Percentiles rank a stretch among this genome's conserved stretches.
Conservation (phyloP, 2,888 invertebrate genomes). For the Standfussiana lucernea region DNA sequence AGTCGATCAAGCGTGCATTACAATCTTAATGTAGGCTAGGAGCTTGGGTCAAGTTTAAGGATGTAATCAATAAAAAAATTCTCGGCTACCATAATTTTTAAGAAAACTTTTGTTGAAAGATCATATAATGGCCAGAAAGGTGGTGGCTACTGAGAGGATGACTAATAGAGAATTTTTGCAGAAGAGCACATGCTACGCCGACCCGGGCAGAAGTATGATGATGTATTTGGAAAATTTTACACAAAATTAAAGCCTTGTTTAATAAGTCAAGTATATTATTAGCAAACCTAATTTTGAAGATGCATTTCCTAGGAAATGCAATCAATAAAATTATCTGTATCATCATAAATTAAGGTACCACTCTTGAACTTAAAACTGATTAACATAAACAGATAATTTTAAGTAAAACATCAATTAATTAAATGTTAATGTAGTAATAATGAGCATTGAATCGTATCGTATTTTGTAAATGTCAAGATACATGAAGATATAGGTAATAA, state of each 20-base stretch:
- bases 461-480: conserved; percentile 35
- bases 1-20: conserved; percentile 68
- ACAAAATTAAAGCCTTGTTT: background rate
- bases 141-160: background rate
- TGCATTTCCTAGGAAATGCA: conserved; percentile 26
- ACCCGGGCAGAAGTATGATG: background rate
- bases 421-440: conserved; percentile 27
- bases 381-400: conserved; percentile 24
- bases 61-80: background rate
- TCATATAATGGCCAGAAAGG: background rate
- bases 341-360: conserved; percentile 12
- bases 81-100: background rate
- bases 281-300: conserved; percentile 20
- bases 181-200: background rate
- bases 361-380: conserved; percentile 14
- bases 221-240: background rate
- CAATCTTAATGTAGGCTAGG: conserved; percentile 65
- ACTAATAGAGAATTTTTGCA: background rate
- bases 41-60: conserved; percentile 26
- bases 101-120: background rate
- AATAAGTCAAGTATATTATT: background rate
- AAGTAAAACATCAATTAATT: conserved; percentile 14
- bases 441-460: background rate
- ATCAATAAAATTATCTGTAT: background rate
- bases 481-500: conserved; percentile 1